These are phyloP conservation scores for Drosophila littoralis DNA, from an alignment of 1,140 invertebrate genomes.

Conservation along the genomic window DNA sequence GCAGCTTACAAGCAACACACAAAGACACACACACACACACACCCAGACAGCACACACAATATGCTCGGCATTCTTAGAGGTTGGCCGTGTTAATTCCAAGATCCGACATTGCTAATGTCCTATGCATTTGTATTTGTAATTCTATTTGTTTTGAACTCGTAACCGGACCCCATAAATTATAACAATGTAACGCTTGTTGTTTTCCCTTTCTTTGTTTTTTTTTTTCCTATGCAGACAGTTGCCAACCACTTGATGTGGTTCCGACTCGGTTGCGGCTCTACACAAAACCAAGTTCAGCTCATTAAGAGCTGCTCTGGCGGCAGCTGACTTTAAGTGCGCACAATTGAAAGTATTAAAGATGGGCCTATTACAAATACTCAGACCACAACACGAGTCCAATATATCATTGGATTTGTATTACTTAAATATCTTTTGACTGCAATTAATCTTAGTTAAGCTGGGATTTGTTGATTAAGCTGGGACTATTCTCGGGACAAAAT, in stretches of 20 bases:
- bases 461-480: too few relatives aligned
- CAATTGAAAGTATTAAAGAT: constrained; percentile 19
- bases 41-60: constrained; percentile 28
- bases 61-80: constrained; percentile 47
- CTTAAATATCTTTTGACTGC: too few relatives aligned
- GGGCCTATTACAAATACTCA: constrained; percentile 27
- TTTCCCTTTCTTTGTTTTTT: constrained; percentile 26
- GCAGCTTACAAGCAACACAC: constrained; percentile 64
- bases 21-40: constrained; percentile 32
- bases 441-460: too few relatives aligned
- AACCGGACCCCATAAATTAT: constrained; percentile 76
- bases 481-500: too few relatives aligned
- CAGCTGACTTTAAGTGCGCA: constrained; percentile 34
- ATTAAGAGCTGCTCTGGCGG: constrained; percentile 38
- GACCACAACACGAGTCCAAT: not conserved
- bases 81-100: constrained; percentile 59
- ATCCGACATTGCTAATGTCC: constrained; percentile 70
- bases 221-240: constrained; percentile 19
- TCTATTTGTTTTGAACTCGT: constrained; percentile 55
- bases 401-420: not conserved
- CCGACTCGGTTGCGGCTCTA: constrained; percentile 8
- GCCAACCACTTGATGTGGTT: constrained; percentile 64
- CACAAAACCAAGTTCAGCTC: constrained; percentile 44
- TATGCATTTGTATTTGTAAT: constrained; percentile 59
- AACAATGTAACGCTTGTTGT: constrained; percentile 67